Conservation (phyloP, 2,113 vertebrate species). For the Martes martes region DNA sequence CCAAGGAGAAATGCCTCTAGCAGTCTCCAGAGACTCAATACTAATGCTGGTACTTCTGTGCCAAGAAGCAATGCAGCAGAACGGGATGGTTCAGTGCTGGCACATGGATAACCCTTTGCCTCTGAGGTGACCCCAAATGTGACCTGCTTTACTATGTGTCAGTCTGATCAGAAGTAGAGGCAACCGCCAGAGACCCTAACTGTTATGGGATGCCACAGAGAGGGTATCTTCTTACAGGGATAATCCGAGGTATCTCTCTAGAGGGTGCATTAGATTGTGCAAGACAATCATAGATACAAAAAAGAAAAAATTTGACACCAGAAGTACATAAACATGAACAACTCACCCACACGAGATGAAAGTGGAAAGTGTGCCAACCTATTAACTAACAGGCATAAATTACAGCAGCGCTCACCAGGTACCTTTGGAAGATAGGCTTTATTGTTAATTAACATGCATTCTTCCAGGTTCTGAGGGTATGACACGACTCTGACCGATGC, state of each 20-base stretch:
- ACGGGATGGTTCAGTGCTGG: fast-evolving
- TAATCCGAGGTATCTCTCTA: neutral
- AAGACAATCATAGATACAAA: fast-evolving
- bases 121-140: neutral
- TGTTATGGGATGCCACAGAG: fast-evolving
- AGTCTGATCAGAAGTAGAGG: neutral
- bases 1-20: fast-evolving
- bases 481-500: fast-evolving
- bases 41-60: neutral
- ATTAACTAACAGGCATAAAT: neutral
- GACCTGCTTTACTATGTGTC: fast-evolving
- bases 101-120: fast-evolving
- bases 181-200: fast-evolving
- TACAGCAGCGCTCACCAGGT: fast-evolving
- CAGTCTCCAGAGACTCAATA: neutral
- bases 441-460: fast-evolving
- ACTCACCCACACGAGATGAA: neutral
- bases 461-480: neutral
- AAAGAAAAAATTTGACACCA: neutral
- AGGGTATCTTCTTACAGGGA: fast-evolving
- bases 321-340: neutral
- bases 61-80: fast-evolving
- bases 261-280: fast-evolving
- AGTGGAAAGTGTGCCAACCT: neutral
- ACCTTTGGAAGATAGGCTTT: neutral